phyloP scores from a whole-genome alignment of 2,113 vertebrate species.

The Verasper variegatus region DNA sequence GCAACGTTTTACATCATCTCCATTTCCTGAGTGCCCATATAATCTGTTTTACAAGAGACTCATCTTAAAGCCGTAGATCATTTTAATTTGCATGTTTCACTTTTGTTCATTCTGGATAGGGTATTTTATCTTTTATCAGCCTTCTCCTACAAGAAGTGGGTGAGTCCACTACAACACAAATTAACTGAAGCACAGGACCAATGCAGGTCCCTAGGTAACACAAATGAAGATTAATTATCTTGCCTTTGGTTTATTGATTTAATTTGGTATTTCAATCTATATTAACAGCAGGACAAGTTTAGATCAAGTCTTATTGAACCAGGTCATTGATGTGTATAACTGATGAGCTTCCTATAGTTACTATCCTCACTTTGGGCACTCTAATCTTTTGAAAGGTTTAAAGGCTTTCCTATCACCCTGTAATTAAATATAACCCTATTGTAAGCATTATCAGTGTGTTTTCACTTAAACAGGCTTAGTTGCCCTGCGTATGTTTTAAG shows the following conservation, averaged over 20 bases:
- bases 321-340: constrained; percentile 19
- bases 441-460: background rate
- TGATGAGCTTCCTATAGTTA: background rate
- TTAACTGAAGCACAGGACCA: no score
- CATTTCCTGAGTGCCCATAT: constrained; percentile 2
- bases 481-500: background rate
- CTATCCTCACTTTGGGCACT: background rate
- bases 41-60: background rate
- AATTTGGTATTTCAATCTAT: constrained; percentile 20
- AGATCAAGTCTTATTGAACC: constrained; percentile 28
- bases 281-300: constrained; percentile 8
- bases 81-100: background rate
- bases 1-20: background rate
- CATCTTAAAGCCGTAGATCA: background rate
- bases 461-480: no score
- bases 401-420: no score
- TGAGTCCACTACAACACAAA: no score
- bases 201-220: background rate
- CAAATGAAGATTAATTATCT: constrained; percentile 9
- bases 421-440: background rate
- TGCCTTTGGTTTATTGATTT: constrained; percentile 25
- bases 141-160: no score
- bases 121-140: background rate
- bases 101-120: no score
- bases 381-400: no score